Base-by-base conservation (phyloP, 1,140 invertebrate genomes). In the Pomacea maculata region DNA sequence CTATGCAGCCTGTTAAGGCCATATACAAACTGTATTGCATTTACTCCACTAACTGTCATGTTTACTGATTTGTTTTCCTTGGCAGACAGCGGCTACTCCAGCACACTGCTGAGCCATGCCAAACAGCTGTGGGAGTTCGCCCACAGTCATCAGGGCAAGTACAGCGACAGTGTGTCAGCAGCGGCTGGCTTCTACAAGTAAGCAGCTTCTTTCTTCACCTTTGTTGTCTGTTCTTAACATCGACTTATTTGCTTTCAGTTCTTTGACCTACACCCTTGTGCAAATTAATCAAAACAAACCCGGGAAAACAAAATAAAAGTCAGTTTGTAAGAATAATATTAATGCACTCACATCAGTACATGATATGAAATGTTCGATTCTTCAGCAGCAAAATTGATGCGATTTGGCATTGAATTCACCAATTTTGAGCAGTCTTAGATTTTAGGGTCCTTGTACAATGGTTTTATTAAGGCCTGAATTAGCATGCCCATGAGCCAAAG, bases 121-220 rank as follows among this genome's bases (percentile, higher is more conserved):
- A 91, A 90, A 57, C 88, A 93, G 78, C 88, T 95, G 15, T 94
- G 93, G 86, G 88, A 92, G 29, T 94, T 95, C 83, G 94, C 93
- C 0, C 92, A 92, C 17, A 87, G 87, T 14, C 91, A 93, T 83
- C 87, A 92, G 61, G 94, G 93, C 0, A 89, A 93, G 29, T 94
- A 94, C 84, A 92, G 78, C 54, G 76, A 82, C 75, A 84, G 81
- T 73, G 82, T 85, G 8, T 67, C 29, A 21, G 82, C 80, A 45
- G 84, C 86, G 10, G 80, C 86, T 11, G 86, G 80, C 3, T 86
- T 80, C 74, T 86, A 86, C 75, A 81, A 75, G 85, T 86, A 82
- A 82, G 67, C 25, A 54, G 29, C 5, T 15, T 15, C 21, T 19
- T 57, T 73, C 3, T 3, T 17, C 12, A 67, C 25, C 0, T 45